These are phyloP conservation scores for Stigmatopora nigra DNA, from an alignment of 2,113 vertebrate species.

Conservation along the genomic window DNA sequence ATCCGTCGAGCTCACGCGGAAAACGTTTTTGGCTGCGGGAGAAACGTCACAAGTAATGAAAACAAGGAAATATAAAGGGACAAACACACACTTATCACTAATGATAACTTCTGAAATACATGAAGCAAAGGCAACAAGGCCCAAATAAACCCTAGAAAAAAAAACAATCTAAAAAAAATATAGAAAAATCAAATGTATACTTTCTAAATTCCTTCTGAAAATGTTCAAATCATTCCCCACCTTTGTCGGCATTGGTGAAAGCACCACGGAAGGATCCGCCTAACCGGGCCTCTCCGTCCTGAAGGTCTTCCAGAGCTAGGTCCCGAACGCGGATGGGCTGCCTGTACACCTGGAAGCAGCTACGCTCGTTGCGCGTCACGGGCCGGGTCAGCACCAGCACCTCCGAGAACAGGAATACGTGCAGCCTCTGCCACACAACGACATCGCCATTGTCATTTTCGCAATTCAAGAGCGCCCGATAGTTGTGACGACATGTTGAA, in stretches of 20 bases:
- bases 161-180: no score
- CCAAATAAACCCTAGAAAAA: no score
- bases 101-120: background rate
- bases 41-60: background rate
- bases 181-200: no score
- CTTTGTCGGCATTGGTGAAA: slow-evolving; percentile 89
- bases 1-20: slow-evolving; percentile 84
- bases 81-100: background rate
- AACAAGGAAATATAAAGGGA: background rate
- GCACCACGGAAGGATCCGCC: slow-evolving; percentile 93
- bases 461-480: no score
- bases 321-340: slow-evolving; percentile 88
- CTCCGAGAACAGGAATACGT: slow-evolving; percentile 94
- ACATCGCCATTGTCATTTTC: no score
- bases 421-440: slow-evolving; percentile 75
- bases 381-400: slow-evolving; percentile 88
- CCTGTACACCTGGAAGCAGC: slow-evolving; percentile 90
- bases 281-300: slow-evolving; percentile 89
- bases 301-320: slow-evolving; percentile 86
- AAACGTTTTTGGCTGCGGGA: slow-evolving; percentile 85
- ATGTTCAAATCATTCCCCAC: slow-evolving; percentile 47
- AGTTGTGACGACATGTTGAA: background rate
- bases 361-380: slow-evolving; percentile 82
- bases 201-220: background rate
- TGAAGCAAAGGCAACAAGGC: no score